Percentiles rank a stretch among this genome's conserved stretches.
These are phyloP conservation scores for Brachyopa scutellaris DNA, from an alignment of 2,888 invertebrate genomes.

Conservation along the genomic window DNA sequence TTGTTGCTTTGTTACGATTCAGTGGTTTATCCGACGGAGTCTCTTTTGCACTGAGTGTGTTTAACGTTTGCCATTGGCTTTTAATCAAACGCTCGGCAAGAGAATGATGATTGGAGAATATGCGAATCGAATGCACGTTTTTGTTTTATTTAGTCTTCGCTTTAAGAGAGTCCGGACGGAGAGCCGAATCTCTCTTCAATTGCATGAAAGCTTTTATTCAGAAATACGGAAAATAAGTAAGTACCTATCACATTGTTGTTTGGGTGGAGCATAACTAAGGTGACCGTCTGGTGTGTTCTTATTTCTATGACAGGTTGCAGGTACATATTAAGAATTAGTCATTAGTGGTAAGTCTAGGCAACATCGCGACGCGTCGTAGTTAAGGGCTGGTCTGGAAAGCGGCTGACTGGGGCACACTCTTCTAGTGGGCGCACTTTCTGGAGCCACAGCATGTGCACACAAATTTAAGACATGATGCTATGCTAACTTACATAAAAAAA, in stretches of 20 bases:
- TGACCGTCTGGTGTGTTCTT: conserved; percentile 26
- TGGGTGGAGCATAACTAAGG: conserved; percentile 48
- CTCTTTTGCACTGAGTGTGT: conserved; percentile 65
- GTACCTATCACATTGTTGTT: conserved; percentile 7
- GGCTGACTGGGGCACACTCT: too few species aligned
- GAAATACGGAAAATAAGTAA: conserved; percentile 6
- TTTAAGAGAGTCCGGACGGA: conserved; percentile 33
- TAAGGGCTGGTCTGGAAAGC: too few species aligned
- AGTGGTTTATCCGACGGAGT: conserved; percentile 47
- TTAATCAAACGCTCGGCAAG: conserved; percentile 41
- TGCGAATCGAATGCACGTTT: conserved; percentile 24
- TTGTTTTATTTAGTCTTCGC: not conserved
- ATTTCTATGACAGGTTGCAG: not conserved
- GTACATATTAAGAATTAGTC: too few species aligned
- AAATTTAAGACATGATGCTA: too few species aligned
- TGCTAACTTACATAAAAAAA: too few species aligned
- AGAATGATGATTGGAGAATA: conserved; percentile 7
- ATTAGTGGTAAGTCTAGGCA: too few species aligned
- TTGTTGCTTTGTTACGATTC: conserved; percentile 10
- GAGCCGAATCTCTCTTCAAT: conserved; percentile 15
- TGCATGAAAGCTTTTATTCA: conserved; percentile 55
- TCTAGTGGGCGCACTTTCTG: too few species aligned
- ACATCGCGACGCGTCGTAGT: too few species aligned
- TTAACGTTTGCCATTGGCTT: conserved; percentile 59
- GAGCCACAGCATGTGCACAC: too few species aligned